Evolutionary conservation across 1,140 invertebrate species (phyloP), one percentile per base, ranked within the genome.

Genomic region (Pogonomyrmex californicus): DNA sequence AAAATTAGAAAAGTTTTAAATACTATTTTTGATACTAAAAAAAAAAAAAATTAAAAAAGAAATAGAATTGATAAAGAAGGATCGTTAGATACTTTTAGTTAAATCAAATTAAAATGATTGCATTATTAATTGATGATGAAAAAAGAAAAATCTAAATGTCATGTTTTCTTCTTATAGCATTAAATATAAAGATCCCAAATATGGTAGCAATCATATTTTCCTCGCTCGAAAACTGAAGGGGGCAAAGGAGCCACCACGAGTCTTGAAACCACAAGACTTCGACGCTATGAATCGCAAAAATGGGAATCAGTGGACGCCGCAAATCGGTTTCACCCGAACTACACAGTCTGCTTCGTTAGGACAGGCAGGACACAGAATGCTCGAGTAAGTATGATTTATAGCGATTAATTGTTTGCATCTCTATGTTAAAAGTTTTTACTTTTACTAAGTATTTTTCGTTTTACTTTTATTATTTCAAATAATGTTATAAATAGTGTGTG

Each of bases 231-330:
- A 96, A 58, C 95, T 99, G 54, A 95, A 97, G 75, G 96, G 96
- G 7, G 97, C 96, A 30, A 96, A 96, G 41, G 96, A 97, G 70
- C 98, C 98, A 1, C 96, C 97, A 0, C 95, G 96, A 77, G 97
- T 98, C 1, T 95, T 99, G 47, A 98, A 98, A 94, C 98, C 98
- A 0, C 96, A 97, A 68, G 97, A 98, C 93, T 96, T 98, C 83
- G 95, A 96, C 30, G 96, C 96, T 54, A 96, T 97, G 92, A 96
- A 97, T 93, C 96, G 96, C 87, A 96, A 96, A 86, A 92, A 94
- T 60, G 93, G 92, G 10, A 94, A 95, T 77, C 96, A 97, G 83
- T 98, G 97, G 96, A 94, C 96, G 86, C 97, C 98, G 7, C 96
- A 96, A 90, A 97, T 97, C 73, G 98, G 98, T 87, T 97, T 98